Percentiles rank a stretch among this genome's conserved stretches.
These are phyloP conservation scores for Enteromius paludinosus DNA, from an alignment of 2,797 vertebrate genomes.

Conservation along the genomic window DNA sequence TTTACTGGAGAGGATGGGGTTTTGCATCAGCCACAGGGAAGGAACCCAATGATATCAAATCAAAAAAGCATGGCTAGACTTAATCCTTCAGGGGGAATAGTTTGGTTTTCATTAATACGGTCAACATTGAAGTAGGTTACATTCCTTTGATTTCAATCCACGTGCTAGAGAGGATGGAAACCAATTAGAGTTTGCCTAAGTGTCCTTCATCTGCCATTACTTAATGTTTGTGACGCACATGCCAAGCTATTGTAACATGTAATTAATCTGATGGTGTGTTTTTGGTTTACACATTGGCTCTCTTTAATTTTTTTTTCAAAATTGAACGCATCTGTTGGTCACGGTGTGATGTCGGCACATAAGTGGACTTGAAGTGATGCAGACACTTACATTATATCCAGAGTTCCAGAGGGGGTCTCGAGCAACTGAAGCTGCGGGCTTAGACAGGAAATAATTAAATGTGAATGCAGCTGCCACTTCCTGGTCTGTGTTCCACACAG, in stretches of 20 bases:
- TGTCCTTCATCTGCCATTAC: conserved; percentile 75
- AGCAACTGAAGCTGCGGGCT: conserved; percentile 64
- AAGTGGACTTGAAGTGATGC: conserved; percentile 48
- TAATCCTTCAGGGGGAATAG: conserved; percentile 38
- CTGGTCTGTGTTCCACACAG: conserved; percentile 64
- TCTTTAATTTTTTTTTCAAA: conserved; percentile 59
- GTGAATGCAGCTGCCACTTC: conserved; percentile 69
- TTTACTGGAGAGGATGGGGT: conserved; percentile 55
- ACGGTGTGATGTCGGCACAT: conserved; percentile 47
- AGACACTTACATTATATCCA: conserved; percentile 43
- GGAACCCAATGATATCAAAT: conserved; percentile 60
- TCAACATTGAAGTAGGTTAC: conserved; percentile 57
- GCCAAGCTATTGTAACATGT: conserved; percentile 68
- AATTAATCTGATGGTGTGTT: conserved; percentile 72
- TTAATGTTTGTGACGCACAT: conserved; percentile 78
- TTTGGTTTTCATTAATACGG: conserved; percentile 57
- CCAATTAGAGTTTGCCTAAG: conserved; percentile 56
- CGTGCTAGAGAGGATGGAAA: conserved; percentile 64
- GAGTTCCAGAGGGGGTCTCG: conserved; percentile 40
- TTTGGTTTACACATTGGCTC: conserved; percentile 69
- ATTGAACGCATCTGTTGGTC: conserved; percentile 74
- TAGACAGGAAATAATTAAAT: conserved; percentile 79
- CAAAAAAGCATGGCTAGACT: conserved; percentile 47
- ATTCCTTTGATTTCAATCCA: conserved; percentile 72
- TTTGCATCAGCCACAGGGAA: conserved; percentile 54